These are phyloP conservation scores for Ischnura elegans DNA, from an alignment of 2,888 invertebrate genomes.

Conservation along the genomic window DNA sequence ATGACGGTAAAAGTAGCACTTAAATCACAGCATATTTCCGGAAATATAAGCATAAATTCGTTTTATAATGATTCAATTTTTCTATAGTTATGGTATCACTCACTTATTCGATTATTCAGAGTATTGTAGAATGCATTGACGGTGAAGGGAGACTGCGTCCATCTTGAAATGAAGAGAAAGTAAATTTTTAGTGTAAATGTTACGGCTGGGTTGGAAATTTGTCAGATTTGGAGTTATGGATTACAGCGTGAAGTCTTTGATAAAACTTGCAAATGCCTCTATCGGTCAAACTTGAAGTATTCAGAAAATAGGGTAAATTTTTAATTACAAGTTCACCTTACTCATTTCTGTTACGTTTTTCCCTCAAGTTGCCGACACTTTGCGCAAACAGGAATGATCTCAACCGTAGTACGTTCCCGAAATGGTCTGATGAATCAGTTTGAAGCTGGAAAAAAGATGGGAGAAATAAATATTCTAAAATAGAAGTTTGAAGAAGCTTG, in stretches of 20 bases:
- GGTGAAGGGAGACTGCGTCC: constrained; percentile 77
- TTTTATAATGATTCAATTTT: no score
- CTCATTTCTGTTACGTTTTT: constrained; percentile 72
- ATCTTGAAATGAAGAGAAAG: constrained; percentile 70
- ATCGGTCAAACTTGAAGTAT: no score
- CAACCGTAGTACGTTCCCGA: constrained; percentile 73
- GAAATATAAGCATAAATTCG: no score
- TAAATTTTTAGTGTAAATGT: background rate
- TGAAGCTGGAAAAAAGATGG: constrained; percentile 65
- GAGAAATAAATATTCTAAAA: no score
- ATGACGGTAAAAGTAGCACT: no score
- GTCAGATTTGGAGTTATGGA: no score
- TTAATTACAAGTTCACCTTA: constrained; percentile 54
- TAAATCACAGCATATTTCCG: no score
- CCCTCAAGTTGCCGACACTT: constrained; percentile 72
- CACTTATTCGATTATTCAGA: constrained; percentile 79
- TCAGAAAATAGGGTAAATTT: background rate
- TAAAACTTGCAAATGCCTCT: no score
- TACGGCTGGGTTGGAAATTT: no score
- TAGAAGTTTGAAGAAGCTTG: no score
- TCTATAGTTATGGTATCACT: constrained; percentile 73
- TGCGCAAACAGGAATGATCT: constrained; percentile 70
- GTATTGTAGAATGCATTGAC: constrained; percentile 85
- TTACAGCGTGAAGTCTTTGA: no score
- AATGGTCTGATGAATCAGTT: constrained; percentile 72